phyloP scores from a whole-genome alignment of 2,797 vertebrate species.

The Macropodus opercularis region DNA sequence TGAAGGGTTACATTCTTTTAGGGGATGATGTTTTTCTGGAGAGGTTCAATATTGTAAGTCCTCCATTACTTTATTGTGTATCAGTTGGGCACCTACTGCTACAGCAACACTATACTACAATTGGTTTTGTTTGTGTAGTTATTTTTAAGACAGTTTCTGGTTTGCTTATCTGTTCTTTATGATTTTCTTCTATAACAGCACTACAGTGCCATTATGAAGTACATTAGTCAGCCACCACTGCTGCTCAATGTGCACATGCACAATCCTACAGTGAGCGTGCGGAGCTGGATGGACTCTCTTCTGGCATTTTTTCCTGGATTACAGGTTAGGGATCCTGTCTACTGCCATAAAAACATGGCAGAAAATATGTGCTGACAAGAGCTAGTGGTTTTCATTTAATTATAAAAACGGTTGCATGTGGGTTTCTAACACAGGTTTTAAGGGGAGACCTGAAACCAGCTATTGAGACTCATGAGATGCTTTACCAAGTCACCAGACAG shows the following conservation, averaged over 20 bases:
- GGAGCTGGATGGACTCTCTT: conserved; percentile 88
- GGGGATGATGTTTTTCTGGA: conserved; percentile 85
- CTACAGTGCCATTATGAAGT: conserved; percentile 89
- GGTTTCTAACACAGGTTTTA: conserved; percentile 78
- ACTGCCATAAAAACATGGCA: background rate
- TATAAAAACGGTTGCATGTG: background rate
- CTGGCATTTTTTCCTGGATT: conserved; percentile 87
- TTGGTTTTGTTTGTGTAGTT: background rate
- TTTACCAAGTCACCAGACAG: conserved; percentile 87
- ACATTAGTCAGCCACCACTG: conserved; percentile 87
- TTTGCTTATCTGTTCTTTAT: conserved; percentile 21
- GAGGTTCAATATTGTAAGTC: conserved; percentile 84
- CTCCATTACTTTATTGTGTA: background rate
- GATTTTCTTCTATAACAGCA: conserved; percentile 73
- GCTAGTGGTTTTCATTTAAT: background rate
- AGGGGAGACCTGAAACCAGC: conserved; percentile 87
- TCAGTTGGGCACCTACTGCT: background rate
- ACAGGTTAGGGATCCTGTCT: conserved; percentile 72
- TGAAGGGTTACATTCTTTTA: conserved; percentile 88
- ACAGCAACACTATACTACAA: background rate
- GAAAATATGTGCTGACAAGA: background rate
- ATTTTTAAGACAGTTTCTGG: background rate
- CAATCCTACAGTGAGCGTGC: conserved; percentile 85
- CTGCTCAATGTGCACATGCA: conserved; percentile 89
- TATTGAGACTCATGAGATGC: conserved; percentile 89